Evolutionary conservation across 2,113 vertebrate genomes (phyloP), one percentile per base, ranked within the genome.

Genomic region (Zosterops borbonicus): DNA sequence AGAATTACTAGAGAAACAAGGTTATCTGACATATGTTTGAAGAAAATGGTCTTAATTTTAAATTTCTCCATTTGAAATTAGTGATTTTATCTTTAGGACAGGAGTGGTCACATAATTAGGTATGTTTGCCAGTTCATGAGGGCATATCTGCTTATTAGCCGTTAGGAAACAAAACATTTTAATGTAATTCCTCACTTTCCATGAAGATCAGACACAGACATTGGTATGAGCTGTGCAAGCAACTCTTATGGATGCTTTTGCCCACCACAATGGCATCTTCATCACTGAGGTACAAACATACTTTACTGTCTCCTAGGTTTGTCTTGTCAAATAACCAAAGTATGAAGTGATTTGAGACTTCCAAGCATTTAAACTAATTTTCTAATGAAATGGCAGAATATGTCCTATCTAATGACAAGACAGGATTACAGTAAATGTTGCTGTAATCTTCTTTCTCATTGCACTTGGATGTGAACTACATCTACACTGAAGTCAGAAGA

Each of bases 1-100:
- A 75, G 49, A 42, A 55, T 44, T 47, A 28, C 19, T 62, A 58
- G 69, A 65, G 71, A 86, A 89, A 58, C 14, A 21, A 87, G 62
- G 2, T 73, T 82, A 22, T 1, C 1, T 71, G 25, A 12, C 0
- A 1, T 44, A 47, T 5, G 1, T 49, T 14, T 91, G 62, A 71
- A 41, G 49, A 64, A 83, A 84, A 75, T 5, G 70, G 27, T 67
- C 31, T 67, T 59, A 18, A 68, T 84, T 87, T 83, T 28, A 47
- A 47, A 56, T 71, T 79, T 65, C 7, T 64, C 37, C 8, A 5
- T 65, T 75, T 73, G 25, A 46, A 65, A 55, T 63, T 39, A 33
- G 22, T 49, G 41, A 69, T 58, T 73, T 85, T 11, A 14, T 71
- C 14, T 44, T 77, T 68, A 35, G 60, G 17, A 62, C 6, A 8